Evolutionary conservation across 1,140 invertebrate genomes (phyloP).

Genomic region (Drosophila pectinifera): DNA sequence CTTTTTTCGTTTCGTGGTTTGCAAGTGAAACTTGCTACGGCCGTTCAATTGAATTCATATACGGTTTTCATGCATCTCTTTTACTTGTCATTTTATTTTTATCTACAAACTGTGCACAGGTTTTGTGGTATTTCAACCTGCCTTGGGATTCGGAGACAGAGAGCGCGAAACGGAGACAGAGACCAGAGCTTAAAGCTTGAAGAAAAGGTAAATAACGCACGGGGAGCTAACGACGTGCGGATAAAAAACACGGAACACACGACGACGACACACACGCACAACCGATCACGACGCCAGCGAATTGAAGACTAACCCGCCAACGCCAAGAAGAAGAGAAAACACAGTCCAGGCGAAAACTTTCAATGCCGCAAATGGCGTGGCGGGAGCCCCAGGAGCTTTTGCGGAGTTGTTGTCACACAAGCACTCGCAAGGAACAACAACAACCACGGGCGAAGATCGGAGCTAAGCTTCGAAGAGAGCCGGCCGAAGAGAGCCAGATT

Average conservation of each 20-base stretch:
- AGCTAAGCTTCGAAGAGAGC: conserved; percentile 42
- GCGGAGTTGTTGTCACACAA: conserved; percentile 16
- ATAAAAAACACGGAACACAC: conserved; percentile 22
- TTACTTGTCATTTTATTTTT: conserved; percentile 78
- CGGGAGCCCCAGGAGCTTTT: conserved; percentile 51
- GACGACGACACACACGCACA: conserved; percentile 11
- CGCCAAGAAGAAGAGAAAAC: conserved; percentile 11
- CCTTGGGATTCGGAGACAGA: conserved; percentile 24
- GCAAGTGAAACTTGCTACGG: conserved; percentile 66
- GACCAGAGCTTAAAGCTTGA: conserved; percentile 57
- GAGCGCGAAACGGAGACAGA: not conserved
- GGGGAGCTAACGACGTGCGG: conserved; percentile 7
- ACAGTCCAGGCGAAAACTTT: conserved; percentile 21
- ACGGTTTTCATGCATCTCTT: conserved; percentile 69
- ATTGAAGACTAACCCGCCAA: conserved; percentile 64
- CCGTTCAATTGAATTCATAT: conserved; percentile 46
- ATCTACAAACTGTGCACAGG: conserved; percentile 71
- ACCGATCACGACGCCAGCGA: conserved; percentile 70
- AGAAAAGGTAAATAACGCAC: conserved; percentile 50
- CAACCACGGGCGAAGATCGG: conserved; percentile 42
- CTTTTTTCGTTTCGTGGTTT: conserved; percentile 20
- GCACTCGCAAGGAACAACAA: conserved; percentile 14
- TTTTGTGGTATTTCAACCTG: conserved; percentile 62
- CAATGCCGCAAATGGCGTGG: conserved; percentile 22
- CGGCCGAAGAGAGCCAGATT: conserved; percentile 1